Evolutionary conservation across 2,113 vertebrate genomes (phyloP).

Genomic region (Lontra canadensis): DNA sequence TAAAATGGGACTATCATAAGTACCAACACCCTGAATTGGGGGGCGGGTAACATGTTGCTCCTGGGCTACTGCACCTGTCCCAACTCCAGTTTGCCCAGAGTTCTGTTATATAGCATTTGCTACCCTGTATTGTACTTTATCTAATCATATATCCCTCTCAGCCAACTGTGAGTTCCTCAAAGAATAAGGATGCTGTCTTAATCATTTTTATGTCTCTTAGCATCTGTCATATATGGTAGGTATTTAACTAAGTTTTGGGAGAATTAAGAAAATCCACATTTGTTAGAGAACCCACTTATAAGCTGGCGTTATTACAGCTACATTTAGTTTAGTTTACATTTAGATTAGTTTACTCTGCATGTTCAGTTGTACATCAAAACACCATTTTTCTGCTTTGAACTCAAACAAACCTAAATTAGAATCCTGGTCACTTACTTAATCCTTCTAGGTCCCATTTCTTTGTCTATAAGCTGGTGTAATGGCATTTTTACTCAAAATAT

Average conservation of each 20-base stretch:
- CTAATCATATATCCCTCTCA: not conserved
- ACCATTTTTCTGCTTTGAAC: not conserved
- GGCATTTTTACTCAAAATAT: not conserved
- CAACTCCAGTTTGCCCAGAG: not conserved
- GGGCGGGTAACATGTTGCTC: not conserved
- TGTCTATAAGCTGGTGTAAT: not conserved
- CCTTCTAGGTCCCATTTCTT: not conserved
- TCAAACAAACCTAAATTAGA: not conserved
- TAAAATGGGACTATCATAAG: not conserved
- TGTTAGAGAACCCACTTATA: not conserved
- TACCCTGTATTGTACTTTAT: not conserved
- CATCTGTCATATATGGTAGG: not conserved
- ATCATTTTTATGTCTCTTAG: not conserved
- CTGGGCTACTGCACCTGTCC: not conserved
- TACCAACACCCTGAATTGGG: not conserved
- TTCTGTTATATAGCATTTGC: not conserved
- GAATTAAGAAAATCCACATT: not conserved
- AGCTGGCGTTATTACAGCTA: not conserved
- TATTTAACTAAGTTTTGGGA: not conserved
- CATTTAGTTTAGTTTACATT: not conserved
- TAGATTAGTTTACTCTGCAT: not conserved
- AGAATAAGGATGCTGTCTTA: not conserved
- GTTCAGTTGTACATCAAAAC: not conserved
- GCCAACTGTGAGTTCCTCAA: not conserved
- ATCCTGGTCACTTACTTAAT: not conserved